Conservation (phyloP, 1,140 invertebrate genomes). For the Popillia japonica region DNA sequence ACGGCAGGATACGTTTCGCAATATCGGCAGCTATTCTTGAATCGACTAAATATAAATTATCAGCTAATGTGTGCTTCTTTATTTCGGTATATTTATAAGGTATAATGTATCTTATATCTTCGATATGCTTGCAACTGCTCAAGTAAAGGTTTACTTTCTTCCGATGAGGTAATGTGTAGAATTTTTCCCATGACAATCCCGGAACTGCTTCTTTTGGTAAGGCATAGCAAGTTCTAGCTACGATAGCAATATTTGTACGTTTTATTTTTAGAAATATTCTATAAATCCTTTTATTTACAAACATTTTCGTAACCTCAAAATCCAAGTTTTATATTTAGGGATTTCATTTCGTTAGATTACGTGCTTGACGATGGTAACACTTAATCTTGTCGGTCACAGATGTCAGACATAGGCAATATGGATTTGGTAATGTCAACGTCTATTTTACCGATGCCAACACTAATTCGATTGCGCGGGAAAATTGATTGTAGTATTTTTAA, state of each 20-base stretch:
- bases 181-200: not conserved
- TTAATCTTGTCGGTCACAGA: no score
- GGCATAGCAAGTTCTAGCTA: not conserved
- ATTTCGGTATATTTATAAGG: constrained; percentile 38
- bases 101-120: constrained; percentile 45
- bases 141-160: not conserved
- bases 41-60: constrained; percentile 50
- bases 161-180: not conserved
- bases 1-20: constrained; percentile 46
- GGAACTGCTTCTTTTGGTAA: not conserved
- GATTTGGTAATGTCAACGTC: no score
- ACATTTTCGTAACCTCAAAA: no score
- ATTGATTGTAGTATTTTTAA: no score
- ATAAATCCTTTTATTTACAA: not conserved
- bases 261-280: not conserved
- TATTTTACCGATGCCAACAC: no score
- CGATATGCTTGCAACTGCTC: constrained; percentile 38
- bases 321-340: no score
- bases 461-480: no score
- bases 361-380: no score
- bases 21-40: constrained; percentile 47
- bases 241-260: not conserved
- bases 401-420: no score
- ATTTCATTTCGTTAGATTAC: no score
- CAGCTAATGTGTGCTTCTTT: not conserved